Percentiles rank a stretch among this genome's conserved stretches.
These are phyloP conservation scores for Lasioglossum lativentre DNA, from an alignment of 2,888 invertebrate genomes.

Conservation along the genomic window DNA sequence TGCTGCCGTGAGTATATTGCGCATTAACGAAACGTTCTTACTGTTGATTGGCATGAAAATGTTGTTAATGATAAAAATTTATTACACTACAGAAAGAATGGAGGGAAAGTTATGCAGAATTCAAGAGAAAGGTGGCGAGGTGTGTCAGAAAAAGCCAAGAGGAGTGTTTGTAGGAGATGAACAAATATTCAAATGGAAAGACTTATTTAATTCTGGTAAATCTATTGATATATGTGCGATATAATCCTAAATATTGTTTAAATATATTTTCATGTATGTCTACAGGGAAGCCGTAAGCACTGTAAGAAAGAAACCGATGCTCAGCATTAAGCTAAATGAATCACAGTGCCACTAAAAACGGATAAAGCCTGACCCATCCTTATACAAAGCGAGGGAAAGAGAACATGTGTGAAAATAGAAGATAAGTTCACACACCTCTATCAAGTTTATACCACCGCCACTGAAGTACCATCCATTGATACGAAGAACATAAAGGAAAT, in stretches of 20 bases:
- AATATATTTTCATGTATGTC: slow-evolving; percentile 14
- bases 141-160: slow-evolving; percentile 99
- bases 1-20: slow-evolving; percentile 93
- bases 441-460: slow-evolving; percentile 77
- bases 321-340: slow-evolving; percentile 81
- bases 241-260: neutral
- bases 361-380: slow-evolving; percentile 78
- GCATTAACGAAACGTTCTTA: neutral
- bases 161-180: slow-evolving; percentile 94
- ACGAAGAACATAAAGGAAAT: slow-evolving; percentile 75
- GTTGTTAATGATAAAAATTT: slow-evolving; percentile 28
- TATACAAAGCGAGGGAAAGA: slow-evolving; percentile 76
- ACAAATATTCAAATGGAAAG: slow-evolving; percentile 85
- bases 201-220: slow-evolving; percentile 85
- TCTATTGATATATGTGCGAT: slow-evolving; percentile 26
- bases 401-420: slow-evolving; percentile 68
- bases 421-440: slow-evolving; percentile 75
- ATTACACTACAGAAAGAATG: slow-evolving; percentile 95
- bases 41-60: neutral
- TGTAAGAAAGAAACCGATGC: slow-evolving; percentile 82
- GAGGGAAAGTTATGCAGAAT: slow-evolving; percentile 98
- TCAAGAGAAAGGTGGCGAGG: slow-evolving; percentile 98
- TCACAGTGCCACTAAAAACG: slow-evolving; percentile 82
- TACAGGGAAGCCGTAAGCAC: slow-evolving; percentile 82
- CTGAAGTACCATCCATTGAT: slow-evolving; percentile 77